phyloP scores from a whole-genome alignment of 2,888 invertebrate species.

The Caprella mutica region DNA sequence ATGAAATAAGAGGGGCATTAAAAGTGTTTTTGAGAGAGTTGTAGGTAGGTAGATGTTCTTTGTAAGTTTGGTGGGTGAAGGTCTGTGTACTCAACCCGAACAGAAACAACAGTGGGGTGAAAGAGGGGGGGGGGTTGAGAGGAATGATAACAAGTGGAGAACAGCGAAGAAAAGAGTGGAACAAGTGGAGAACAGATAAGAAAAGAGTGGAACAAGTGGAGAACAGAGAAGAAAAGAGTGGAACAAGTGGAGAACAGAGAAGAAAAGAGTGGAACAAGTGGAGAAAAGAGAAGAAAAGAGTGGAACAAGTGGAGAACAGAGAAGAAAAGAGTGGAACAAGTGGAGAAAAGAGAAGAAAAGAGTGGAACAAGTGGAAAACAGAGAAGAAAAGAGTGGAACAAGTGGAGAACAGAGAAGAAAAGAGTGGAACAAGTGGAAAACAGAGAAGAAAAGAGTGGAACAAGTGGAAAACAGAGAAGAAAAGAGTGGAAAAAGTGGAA shows the following conservation, averaged over 20 bases:
- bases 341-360: background rate
- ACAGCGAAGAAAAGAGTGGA: background rate
- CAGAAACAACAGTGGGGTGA: background rate
- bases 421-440: background rate
- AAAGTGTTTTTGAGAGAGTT: too few species aligned
- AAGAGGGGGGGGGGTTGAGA: background rate
- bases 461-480: background rate
- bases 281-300: background rate
- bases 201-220: background rate
- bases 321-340: background rate
- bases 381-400: background rate
- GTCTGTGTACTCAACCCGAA: background rate
- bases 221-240: background rate
- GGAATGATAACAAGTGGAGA: background rate
- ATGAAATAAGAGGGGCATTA: too few species aligned
- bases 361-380: background rate
- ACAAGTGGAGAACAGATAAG: too few species aligned
- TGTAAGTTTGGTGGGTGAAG: background rate
- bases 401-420: background rate
- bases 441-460: background rate
- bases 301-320: background rate
- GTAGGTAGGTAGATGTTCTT: background rate
- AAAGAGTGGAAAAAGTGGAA: background rate
- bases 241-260: background rate
- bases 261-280: background rate